phyloP scores from a whole-genome alignment of 2,888 invertebrate genomes.

The Dynastes maya region DNA sequence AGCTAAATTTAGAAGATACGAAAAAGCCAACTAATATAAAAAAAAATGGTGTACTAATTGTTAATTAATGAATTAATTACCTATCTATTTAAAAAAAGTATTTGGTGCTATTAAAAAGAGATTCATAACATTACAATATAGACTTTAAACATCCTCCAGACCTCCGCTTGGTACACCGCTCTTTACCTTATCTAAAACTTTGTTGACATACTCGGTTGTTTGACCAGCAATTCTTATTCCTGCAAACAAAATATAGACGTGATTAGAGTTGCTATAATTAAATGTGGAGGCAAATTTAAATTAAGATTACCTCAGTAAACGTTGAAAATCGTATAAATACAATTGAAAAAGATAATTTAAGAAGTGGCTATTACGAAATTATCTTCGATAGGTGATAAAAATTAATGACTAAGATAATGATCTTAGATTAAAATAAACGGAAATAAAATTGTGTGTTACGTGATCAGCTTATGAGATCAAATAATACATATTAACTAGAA shows the following conservation, averaged over 20 bases:
- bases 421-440: no score
- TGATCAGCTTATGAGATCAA: no score
- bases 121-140: conserved; percentile 25
- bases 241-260: conserved; percentile 69
- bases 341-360: no score
- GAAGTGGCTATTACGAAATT: no score
- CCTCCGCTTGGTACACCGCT: conserved; percentile 85
- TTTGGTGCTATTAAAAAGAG: conserved; percentile 47
- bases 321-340: no score
- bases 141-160: conserved; percentile 75
- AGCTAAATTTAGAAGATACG: conserved; percentile 1
- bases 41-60: background rate
- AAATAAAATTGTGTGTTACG: no score
- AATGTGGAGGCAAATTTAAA: conserved; percentile 32
- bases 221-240: conserved; percentile 91
- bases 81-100: conserved; percentile 35
- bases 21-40: conserved; percentile 14
- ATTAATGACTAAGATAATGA: no score
- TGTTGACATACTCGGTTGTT: conserved; percentile 95
- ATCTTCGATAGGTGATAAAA: no score
- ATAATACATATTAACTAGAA: no score
- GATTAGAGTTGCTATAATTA: background rate
- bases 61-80: conserved; percentile 2
- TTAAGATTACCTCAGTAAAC: background rate
- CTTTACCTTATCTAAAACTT: conserved; percentile 89